Percentiles rank a stretch among this genome's conserved stretches.
phyloP scores from a whole-genome alignment of 2,888 invertebrate species.

The Stramonita haemastoma region DNA sequence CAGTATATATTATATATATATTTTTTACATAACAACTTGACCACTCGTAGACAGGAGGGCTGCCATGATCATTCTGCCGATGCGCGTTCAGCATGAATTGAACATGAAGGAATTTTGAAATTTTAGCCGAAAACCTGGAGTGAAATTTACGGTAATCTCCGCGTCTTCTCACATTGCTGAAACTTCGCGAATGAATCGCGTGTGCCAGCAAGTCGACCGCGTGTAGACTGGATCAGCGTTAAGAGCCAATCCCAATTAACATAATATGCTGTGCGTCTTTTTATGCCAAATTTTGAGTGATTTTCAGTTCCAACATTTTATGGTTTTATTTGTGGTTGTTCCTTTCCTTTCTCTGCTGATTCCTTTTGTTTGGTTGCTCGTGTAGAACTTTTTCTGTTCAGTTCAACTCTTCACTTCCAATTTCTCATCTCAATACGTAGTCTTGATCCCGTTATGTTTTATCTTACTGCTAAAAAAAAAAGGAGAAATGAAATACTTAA shows the following conservation, averaged over 20 bases:
- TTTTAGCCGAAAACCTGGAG: neutral
- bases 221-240: neutral
- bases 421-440: neutral
- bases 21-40: neutral
- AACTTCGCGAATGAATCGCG: neutral
- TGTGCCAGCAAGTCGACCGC: neutral
- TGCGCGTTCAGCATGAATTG: neutral
- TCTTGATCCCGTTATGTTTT: too few relatives aligned
- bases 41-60: conserved; percentile 24
- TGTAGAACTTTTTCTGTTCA: neutral
- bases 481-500: too few relatives aligned
- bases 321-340: conserved; percentile 17
- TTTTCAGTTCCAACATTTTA: conserved; percentile 24
- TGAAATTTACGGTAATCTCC: neutral
- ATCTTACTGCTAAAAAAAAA: too few relatives aligned
- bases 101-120: conserved; percentile 33
- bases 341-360: conserved; percentile 39
- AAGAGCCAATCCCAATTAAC: neutral
- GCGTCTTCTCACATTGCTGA: neutral
- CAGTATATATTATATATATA: neutral
- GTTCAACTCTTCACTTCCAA: neutral
- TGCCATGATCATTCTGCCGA: conserved; percentile 24
- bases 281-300: neutral
- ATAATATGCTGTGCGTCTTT: conserved; percentile 3
- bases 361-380: conserved; percentile 13